Evolutionary conservation across 2,797 vertebrate species (phyloP).

Genomic region (Parambassis ranga): DNA sequence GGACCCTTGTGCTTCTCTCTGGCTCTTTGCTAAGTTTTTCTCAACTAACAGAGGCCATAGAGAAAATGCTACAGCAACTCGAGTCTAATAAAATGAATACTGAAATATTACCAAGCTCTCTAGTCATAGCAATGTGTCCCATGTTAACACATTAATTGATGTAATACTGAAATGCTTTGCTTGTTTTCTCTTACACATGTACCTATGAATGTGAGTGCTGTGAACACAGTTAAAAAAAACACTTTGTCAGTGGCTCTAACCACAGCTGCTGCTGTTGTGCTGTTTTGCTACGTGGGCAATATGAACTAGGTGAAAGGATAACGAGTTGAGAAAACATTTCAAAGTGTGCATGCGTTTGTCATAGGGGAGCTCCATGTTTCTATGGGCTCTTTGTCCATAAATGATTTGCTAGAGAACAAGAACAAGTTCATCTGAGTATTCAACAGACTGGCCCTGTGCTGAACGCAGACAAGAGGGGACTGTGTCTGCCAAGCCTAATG

Average conservation of each 20-base stretch:
- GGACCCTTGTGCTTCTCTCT: not conserved
- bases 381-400: constrained; percentile 54
- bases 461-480: constrained; percentile 40
- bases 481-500: constrained; percentile 47
- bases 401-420: constrained; percentile 53
- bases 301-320: constrained; percentile 10
- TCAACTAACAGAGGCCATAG: not conserved
- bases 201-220: not conserved
- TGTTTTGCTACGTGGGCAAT: not conserved
- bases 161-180: too few species aligned
- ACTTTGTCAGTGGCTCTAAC: not conserved
- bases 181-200: not conserved
- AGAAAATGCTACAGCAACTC: not conserved
- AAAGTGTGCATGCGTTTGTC: constrained; percentile 15
- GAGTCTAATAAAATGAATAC: not conserved
- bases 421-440: constrained; percentile 49
- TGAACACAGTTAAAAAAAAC: not conserved
- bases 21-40: not conserved
- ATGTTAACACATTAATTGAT: too few species aligned
- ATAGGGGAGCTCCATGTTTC: constrained; percentile 22
- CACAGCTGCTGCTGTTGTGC: not conserved
- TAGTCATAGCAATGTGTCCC: not conserved
- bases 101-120: constrained; percentile 8
- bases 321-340: not conserved
- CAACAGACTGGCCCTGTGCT: constrained; percentile 50